Conservation (phyloP, 2,888 invertebrate species). For the Adineta ricciae region DNA sequence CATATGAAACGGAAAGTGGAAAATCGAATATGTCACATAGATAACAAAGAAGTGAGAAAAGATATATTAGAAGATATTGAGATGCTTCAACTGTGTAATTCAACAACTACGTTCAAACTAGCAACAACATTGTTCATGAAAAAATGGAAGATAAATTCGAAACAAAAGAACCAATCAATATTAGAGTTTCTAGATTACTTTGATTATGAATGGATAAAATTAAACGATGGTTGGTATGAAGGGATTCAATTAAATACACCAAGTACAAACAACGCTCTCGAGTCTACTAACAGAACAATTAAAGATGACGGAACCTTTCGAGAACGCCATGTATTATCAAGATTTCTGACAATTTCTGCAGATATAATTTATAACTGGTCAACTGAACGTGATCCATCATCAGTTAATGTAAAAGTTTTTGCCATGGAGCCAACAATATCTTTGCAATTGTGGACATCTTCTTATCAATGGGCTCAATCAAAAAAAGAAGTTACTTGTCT, state of each 20-base stretch:
- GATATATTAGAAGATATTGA: no score
- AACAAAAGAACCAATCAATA: not conserved
- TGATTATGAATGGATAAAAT: not conserved
- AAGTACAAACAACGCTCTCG: not conserved
- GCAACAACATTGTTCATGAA: constrained; percentile 16
- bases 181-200: constrained; percentile 11
- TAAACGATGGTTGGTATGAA: constrained; percentile 15
- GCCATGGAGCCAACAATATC: no score
- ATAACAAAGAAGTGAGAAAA: not conserved
- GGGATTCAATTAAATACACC: constrained; percentile 17
- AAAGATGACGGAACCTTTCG: not conserved
- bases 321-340: no score
- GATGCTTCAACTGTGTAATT: not conserved
- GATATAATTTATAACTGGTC: no score
- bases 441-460: no score
- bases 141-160: constrained; percentile 15
- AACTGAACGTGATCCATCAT: no score
- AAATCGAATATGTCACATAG: not conserved
- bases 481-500: no score
- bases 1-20: constrained; percentile 21
- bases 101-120: constrained; percentile 12
- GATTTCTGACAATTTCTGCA: no score
- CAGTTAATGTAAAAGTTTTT: no score
- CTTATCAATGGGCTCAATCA: no score
- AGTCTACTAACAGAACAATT: not conserved